These are phyloP conservation scores for Xestia c-nigrum DNA, from an alignment of 2,888 invertebrate species.

Conservation along the genomic window DNA sequence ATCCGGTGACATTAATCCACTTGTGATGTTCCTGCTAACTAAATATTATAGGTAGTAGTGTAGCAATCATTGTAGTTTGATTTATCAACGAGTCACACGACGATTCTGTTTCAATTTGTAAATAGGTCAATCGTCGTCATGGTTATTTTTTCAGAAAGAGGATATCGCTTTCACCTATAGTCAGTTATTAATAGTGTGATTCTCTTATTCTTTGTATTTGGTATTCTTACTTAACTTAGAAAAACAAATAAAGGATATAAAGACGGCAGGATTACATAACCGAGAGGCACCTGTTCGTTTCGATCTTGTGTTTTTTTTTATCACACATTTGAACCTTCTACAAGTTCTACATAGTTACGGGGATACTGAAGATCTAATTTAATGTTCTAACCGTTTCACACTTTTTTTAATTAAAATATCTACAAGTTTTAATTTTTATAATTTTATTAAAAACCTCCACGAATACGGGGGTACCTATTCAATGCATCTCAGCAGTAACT, in stretches of 20 bases:
- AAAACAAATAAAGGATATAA: background rate
- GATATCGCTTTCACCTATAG: background rate
- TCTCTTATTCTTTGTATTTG: background rate
- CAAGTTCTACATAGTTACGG: too few species aligned
- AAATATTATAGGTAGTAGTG: background rate
- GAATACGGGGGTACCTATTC: background rate
- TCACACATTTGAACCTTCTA: background rate
- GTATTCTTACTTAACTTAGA: background rate
- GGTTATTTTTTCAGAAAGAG: background rate
- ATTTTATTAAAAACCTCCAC: background rate
- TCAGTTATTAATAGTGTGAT: background rate
- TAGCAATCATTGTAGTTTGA: background rate
- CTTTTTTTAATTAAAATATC: background rate
- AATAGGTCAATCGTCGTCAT: background rate
- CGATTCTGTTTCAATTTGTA: background rate
- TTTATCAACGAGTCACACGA: conserved; percentile 4
- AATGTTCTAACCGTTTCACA: background rate
- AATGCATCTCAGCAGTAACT: background rate
- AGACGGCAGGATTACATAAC: background rate
- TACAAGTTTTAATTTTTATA: background rate
- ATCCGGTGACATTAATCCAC: background rate
- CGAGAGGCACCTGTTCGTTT: too few species aligned
- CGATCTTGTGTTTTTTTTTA: background rate
- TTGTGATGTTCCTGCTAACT: background rate
- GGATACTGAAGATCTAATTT: too few species aligned